Base-by-base conservation (phyloP, 2,797 vertebrate species). In the Setipinna tenuifilis region DNA sequence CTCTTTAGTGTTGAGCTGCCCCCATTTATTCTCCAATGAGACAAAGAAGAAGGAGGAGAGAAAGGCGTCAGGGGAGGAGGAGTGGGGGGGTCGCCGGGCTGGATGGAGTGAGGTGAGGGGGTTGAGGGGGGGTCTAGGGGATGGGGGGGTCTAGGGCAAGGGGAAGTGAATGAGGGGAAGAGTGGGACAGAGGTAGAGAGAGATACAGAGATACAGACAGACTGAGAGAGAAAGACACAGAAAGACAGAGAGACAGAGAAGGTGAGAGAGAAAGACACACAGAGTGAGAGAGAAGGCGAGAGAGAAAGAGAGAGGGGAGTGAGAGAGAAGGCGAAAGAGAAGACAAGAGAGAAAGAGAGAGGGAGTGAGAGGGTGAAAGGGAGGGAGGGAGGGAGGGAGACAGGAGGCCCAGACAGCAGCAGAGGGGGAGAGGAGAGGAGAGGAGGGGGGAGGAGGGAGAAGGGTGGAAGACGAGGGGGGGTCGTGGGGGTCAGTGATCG, bases 401-500 rank as follows among this genome's bases (percentile, higher is more conserved):
- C 88, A 83, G 50, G 78, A 57, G 71, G 86, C 89, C 92, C 89
- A 91, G 89, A 93, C 90, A 92, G 93, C 91, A 88, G 90, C 90
- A 91, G 89, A 88, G 87, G 83, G 90, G 35, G n/a, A 58, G n/a
- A 58, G 83, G 23, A 28, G 28, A n/a, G 86, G 25, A 4, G 25
- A 12, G 9, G 68, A 17, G 14, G 14, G 50, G 81, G 58, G 28
- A 85, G 41, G 44, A 87, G 16, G 25, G 25, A 28, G 65, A 31
- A 16, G 12, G 48, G 81, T 14, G 57, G 23, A 85, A 41, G 44
- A 87, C 80, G 86, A 89, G 89, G 88, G 89, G 84, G 91, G 93
- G 92, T 91, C 93, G 92, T 87, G 87, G 85, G 91, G 94, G 94
- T 95, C 93, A 92, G 90, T 28, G 89, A 90, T 94, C 90, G 48